These are phyloP conservation scores for Cephus nigrinus DNA, from an alignment of 2,888 invertebrate species.

Conservation along the genomic window DNA sequence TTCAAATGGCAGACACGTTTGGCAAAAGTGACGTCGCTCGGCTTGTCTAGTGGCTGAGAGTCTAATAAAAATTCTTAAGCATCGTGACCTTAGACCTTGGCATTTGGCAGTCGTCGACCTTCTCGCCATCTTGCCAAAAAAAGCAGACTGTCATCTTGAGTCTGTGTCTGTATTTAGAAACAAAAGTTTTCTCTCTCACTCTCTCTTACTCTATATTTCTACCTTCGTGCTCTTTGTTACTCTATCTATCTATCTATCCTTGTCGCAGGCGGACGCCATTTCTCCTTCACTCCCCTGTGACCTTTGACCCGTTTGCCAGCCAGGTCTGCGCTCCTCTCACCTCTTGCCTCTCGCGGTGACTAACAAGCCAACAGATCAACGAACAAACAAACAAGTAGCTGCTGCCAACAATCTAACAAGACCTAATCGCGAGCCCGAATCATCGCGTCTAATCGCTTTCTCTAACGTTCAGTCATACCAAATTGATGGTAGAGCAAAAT, in stretches of 20 bases:
- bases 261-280: neutral
- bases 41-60: neutral
- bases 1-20: neutral
- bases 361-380: neutral
- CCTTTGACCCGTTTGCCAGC: neutral
- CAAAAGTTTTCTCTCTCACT: neutral
- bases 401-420: neutral
- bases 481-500: neutral
- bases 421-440: neutral
- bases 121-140: neutral
- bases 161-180: neutral
- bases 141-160: neutral
- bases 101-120: neutral
- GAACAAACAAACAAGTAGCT: neutral
- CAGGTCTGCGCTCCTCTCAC: neutral
- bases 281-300: neutral
- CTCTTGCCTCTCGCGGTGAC: neutral
- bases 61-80: neutral
- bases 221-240: neutral
- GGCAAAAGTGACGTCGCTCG: neutral
- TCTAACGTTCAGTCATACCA: neutral
- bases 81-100: neutral
- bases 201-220: slow-evolving; percentile 38
- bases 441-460: neutral
- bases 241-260: neutral